Conservation (phyloP, 2,113 vertebrate species). For the Scartelaos histophorus region DNA sequence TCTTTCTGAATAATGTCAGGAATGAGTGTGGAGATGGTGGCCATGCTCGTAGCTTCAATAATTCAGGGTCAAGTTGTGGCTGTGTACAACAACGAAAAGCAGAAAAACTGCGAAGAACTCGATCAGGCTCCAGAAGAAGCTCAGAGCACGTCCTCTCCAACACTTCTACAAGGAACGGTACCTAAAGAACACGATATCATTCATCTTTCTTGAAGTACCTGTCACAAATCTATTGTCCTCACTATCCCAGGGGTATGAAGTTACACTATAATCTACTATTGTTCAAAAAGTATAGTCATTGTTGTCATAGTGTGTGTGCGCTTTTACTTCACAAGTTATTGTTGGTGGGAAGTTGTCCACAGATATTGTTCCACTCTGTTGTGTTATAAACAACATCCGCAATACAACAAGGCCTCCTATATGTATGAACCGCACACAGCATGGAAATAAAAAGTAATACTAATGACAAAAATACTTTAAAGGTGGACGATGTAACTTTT, state of each 20-base stretch:
- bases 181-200: not conserved
- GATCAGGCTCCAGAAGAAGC: constrained; percentile 31
- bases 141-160: constrained; percentile 24
- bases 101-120: constrained; percentile 50
- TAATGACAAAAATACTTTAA: too few species aligned
- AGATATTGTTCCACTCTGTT: too few species aligned
- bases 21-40: constrained; percentile 78
- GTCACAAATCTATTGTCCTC: constrained; percentile 19
- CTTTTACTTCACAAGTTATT: not conserved
- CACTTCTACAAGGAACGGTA: constrained; percentile 66
- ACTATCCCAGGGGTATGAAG: constrained; percentile 51
- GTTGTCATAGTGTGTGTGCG: constrained; percentile 9
- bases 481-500: too few species aligned
- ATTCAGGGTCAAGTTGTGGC: constrained; percentile 79
- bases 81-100: constrained; percentile 66
- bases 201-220: constrained; percentile 1
- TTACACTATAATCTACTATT: constrained; percentile 56
- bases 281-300: constrained; percentile 15
- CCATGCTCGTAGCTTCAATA: constrained; percentile 74
- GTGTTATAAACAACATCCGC: too few species aligned
- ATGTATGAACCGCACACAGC: too few species aligned
- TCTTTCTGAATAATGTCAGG: constrained; percentile 53
- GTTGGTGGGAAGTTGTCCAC: not conserved
- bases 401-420: too few species aligned
- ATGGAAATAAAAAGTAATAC: too few species aligned